A percentile compares a stretch with the other conserved stretches of the same genome.
These are phyloP conservation scores for Hybognathus amarus DNA, from an alignment of 2,797 vertebrate genomes.

Conservation along the genomic window DNA sequence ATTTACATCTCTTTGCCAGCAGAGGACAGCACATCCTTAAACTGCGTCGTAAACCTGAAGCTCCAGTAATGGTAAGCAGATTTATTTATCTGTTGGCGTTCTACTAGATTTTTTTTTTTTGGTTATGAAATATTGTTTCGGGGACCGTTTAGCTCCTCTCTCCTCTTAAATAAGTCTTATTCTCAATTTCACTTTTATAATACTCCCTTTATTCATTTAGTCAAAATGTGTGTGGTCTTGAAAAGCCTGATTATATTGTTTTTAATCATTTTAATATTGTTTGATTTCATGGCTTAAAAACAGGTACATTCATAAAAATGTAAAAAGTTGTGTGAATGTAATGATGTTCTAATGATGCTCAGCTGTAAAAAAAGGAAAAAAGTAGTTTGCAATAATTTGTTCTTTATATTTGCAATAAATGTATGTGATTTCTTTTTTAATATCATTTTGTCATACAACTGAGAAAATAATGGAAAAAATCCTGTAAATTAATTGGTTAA, in stretches of 20 bases:
- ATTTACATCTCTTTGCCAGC: conserved; percentile 20
- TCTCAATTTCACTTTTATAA: background rate
- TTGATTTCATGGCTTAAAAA: background rate
- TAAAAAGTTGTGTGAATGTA: background rate
- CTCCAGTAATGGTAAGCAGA: background rate
- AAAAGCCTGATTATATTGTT: background rate
- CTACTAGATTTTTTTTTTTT: background rate
- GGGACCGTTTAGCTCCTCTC: background rate
- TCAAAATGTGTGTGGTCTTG: background rate
- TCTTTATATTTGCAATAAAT: background rate
- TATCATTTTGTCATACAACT: background rate
- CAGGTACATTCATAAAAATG: background rate
- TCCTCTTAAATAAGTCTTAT: background rate
- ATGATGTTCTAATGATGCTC: background rate
- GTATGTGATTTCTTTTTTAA: background rate
- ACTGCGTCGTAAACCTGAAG: background rate
- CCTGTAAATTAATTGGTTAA: background rate
- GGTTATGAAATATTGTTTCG: background rate
- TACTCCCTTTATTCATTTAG: background rate
- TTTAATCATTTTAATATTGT: background rate
- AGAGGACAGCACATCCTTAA: conserved; percentile 50
- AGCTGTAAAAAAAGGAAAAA: background rate
- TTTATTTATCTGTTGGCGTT: background rate
- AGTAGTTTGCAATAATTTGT: background rate
- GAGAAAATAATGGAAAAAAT: background rate